Evolutionary conservation across 2,797 vertebrate genomes (phyloP), one percentile per base, ranked within the genome.

Genomic region (Macroramphosus scolopax): DNA sequence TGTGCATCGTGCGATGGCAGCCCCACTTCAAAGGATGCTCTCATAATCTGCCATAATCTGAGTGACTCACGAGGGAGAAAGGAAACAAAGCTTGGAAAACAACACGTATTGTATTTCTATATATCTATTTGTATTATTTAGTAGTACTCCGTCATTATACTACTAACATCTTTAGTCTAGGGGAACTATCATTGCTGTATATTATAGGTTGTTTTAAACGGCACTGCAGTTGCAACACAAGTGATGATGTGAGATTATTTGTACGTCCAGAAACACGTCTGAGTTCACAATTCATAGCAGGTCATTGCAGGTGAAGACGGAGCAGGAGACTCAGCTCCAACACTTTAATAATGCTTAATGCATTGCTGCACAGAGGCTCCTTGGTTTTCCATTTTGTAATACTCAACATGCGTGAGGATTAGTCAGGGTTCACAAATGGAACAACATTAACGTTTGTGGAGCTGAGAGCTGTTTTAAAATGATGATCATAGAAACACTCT

Each of bases 1-100:
- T 51, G 31, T 45, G 47, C 29, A 39, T 66, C 44, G 36, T 69
- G 40, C 55, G 50, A 66, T 52, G 65, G 62, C 45, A 18, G 46
- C 29, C n/a, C n/a, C n/a, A n/a, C 12, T 51, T 57, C 48, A 68
- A 57, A 64, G 51, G 35, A 39, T 33, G 15, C 45, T 20, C 43
- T 72, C 57, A 48, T 28, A 33, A 28, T 36, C 25, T 53, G 44
- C 46, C 29, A 28, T 30, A n/a, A 33, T 8, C 28, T 17, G 24
- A 7, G 30, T 12, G 11, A 45, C 18, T 20, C 15, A 25, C 40
- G 38, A n/a, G 20, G 47, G 17, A 51, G 6, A n/a, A 36, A 53
- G 15, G 17, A 24, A 40, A 39, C 26, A 29, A 29, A 29, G 28
- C n/a, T n/a, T n/a, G n/a, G n/a, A n/a, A n/a, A n/a, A n/a, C n/a